Conservation (phyloP, 2,888 invertebrate species). For the Muschampia plurimacula region DNA sequence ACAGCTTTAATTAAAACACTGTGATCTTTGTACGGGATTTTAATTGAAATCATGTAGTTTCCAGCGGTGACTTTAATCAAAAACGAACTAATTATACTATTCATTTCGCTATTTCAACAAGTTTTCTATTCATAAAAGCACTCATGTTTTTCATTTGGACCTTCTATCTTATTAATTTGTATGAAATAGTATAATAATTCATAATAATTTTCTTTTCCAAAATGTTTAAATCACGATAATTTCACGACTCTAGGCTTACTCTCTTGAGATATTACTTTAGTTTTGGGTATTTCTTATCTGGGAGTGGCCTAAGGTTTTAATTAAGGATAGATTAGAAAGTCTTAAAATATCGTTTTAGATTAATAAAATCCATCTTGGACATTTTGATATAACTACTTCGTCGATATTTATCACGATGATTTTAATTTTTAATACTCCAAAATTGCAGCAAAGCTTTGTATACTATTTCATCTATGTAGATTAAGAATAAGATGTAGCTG, state of each 20-base stretch:
- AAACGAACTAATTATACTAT: constrained; percentile 14
- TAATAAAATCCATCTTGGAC: background rate
- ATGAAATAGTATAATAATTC: background rate
- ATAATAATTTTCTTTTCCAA: background rate
- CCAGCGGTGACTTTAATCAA: constrained; percentile 20
- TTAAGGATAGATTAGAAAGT: background rate
- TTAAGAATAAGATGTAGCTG: too few species aligned
- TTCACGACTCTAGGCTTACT: background rate
- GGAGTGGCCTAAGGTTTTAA: background rate
- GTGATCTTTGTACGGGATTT: constrained; percentile 58
- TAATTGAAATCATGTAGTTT: constrained; percentile 59
- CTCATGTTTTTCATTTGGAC: background rate
- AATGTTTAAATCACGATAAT: background rate
- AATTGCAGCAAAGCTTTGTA: too few species aligned
- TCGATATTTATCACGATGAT: background rate
- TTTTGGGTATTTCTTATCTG: background rate
- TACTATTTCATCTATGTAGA: too few species aligned
- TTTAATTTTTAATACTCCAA: too few species aligned
- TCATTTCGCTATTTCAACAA: background rate
- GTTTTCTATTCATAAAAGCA: background rate
- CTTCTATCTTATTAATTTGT: background rate
- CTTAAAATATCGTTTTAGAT: background rate
- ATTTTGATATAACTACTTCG: background rate
- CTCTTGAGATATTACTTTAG: background rate
- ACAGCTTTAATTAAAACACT: constrained; percentile 70